Evolutionary conservation across 2,888 invertebrate genomes (phyloP), one percentile per base, ranked within the genome.

Genomic region (Synanthedon formicaeformis): DNA sequence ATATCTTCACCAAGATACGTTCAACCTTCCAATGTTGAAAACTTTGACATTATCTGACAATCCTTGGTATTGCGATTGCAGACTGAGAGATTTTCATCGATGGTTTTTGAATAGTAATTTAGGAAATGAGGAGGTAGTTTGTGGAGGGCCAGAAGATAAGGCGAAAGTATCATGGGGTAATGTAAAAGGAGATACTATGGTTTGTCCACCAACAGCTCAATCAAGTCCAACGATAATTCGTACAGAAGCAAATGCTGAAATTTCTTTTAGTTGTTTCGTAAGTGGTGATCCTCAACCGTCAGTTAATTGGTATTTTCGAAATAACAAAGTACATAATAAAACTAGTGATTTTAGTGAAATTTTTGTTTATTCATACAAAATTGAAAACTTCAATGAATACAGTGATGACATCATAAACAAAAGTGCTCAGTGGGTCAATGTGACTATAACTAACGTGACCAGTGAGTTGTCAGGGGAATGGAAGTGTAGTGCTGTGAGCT

Each of bases 41-140:
- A 94, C 94, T 3, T 83, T 96, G 13, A 91, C 92, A 11, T 78
- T 96, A 53, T 93, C 95, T 60, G 93, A 93, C 40, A 97, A 97
- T 75, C 95, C 94, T 6, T 97, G 96, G 96, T 90, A 90, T 61
- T 97, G 97, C 75, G 96, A 97, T 78, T 97, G 97, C 77, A 91
- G 93, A 63, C 78, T 97, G 58, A 90, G 94, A 52, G 92, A 92
- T 50, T 94, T 96, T 66, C 91, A 96, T 51, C 91, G 91, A 59
- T 96, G 96, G 95, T 92, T 95, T 71, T 85, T 95, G 18, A 89
- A 90, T 54, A 92, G 92, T 61, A 95, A 95, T 67, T 87, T 96
- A 40, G 92, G 92, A 55, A 93, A 93, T 53, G 91, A 92, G 58
- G 90, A 93, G 48, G 89, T 96, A 34, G 88, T 89, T 41, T 95